Evolutionary conservation across 2,888 invertebrate genomes (phyloP), one percentile per base, ranked within the genome.

Genomic region (Xylocampa areola): DNA sequence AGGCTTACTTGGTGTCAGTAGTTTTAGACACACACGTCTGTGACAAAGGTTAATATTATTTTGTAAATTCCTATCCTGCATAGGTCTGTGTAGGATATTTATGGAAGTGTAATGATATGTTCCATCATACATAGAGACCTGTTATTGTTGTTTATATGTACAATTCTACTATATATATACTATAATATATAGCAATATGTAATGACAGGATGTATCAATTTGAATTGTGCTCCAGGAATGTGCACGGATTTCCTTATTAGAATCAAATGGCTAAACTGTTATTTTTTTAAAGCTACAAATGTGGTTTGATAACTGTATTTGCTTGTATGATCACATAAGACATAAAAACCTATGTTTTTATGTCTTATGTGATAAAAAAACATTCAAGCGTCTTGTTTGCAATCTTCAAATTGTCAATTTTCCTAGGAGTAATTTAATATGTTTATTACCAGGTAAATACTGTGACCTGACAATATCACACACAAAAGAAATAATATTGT

Each of bases 151-250:
- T 29, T 29, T 17, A 1, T 11, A 17, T 29, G n/a, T 29, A 52
- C 43, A 47, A 51, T 39, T 52, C 13, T n/a, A n/a, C n/a, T n/a
- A 48, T 0, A 7, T 44, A 1, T 2, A 4, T 14, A 36, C 25
- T 40, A 49, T 29, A 37, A 48, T 48, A 41, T 43, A 64, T 41
- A 61, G 51, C 16, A 27, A 58, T 49, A 43, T 0, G 25, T 61
- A 71, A 77, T 44, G 23, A 69, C 80, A 80, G 83, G 83, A 83
- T 77, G 62, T 54, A 64, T 63, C 81, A 82, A 81, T 81, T 78
- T 53, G 44, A 60, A 60, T 71, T 59, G 52, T 41, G 44, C 59
- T 65, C 53, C 48, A 48, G 51, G 58, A 62, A 70, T 53, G 52
- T 63, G 50, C 19, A 43, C 40, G 48, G 49, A 68, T 67, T 65